These are phyloP conservation scores for Drosophila lowei DNA, from an alignment of 1,140 invertebrate genomes.

Conservation along the genomic window DNA sequence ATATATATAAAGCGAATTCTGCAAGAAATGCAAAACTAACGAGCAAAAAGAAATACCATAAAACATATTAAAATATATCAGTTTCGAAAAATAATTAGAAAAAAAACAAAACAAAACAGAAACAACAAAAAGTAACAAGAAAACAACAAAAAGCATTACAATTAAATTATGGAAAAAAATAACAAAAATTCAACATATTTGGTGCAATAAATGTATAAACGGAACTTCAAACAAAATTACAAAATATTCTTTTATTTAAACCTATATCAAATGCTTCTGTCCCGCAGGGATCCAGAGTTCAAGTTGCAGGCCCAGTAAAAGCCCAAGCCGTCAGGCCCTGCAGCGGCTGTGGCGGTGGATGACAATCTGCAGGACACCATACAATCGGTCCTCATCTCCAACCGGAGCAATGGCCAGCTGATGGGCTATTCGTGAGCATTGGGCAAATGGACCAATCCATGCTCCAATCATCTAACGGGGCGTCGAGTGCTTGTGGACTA, in stretches of 20 bases:
- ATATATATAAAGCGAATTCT: constrained; percentile 48
- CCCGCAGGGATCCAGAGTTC: constrained; percentile 6
- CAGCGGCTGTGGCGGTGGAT: constrained; percentile 40
- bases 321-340: background rate
- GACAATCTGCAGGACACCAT: constrained; percentile 37
- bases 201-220: constrained; percentile 82
- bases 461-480: constrained; percentile 35
- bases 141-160: constrained; percentile 27
- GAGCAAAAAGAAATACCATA: constrained; percentile 35
- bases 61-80: constrained; percentile 73
- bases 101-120: constrained; percentile 47
- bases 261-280: background rate
- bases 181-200: constrained; percentile 69
- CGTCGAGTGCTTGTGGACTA: constrained; percentile 43
- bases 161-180: constrained; percentile 50
- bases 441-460: constrained; percentile 28
- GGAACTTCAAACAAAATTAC: constrained; percentile 61
- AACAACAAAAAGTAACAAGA: constrained; percentile 43
- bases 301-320: background rate
- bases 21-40: constrained; percentile 47
- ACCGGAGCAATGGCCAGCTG: too few relatives aligned
- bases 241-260: background rate
- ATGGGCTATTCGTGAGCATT: too few relatives aligned
- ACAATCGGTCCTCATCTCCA: constrained; percentile 37
- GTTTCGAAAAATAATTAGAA: constrained; percentile 69